Evolutionary conservation across 1,140 invertebrate species (phyloP).

Genomic region (Pinna nobilis): DNA sequence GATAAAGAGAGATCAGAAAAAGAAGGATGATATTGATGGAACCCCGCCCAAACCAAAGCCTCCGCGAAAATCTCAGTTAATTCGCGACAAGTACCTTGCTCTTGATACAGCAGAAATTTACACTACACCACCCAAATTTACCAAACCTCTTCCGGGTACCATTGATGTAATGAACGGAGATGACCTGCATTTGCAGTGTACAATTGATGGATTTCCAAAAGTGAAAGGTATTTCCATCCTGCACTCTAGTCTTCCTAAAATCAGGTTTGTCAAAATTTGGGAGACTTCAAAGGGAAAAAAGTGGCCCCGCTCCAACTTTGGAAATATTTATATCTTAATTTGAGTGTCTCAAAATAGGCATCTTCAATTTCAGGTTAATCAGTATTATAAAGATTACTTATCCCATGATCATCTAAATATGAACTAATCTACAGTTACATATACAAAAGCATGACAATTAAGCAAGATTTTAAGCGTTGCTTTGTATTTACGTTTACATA

Average conservation of each 20-base stretch:
- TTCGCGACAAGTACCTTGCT: not conserved
- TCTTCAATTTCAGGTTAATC: constrained; percentile 2
- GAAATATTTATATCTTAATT: not conserved
- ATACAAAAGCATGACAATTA: too few relatives aligned
- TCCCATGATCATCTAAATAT: too few relatives aligned
- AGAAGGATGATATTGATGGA: not conserved
- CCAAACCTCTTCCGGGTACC: constrained; percentile 23
- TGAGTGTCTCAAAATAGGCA: not conserved
- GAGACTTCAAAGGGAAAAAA: not conserved
- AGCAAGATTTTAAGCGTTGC: too few relatives aligned
- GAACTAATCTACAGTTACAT: too few relatives aligned
- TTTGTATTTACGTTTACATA: not conserved
- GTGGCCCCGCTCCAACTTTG: not conserved
- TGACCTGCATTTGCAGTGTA: constrained; percentile 22
- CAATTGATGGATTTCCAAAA: constrained; percentile 34
- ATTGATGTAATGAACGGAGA: constrained; percentile 35
- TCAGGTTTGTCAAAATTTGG: not conserved
- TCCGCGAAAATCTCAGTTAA: not conserved
- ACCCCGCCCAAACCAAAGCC: not conserved
- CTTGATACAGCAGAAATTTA: constrained; percentile 8
- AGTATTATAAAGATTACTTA: too few relatives aligned
- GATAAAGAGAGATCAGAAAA: not conserved
- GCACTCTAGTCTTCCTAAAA: not conserved
- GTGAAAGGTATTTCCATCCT: constrained; percentile 37
- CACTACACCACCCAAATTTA: constrained; percentile 31